Evolutionary conservation across 2,888 invertebrate species (phyloP), one percentile per base, ranked within the genome.

Genomic region (Trypoxylon attenuatum): DNA sequence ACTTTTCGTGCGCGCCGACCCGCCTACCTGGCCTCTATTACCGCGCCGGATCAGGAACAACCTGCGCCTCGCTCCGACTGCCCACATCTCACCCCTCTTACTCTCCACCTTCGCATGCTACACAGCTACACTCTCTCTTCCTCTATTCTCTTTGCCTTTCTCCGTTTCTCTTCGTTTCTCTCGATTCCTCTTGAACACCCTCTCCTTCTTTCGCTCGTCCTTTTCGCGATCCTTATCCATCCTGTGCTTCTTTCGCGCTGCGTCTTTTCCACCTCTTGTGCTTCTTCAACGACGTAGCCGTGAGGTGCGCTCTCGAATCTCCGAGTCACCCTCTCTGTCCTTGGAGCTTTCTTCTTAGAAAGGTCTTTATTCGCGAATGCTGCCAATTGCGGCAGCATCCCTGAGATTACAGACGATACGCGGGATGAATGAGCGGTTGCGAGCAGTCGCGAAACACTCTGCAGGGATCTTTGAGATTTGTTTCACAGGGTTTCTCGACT

Each of bases 21-120:
- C 74, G 67, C 79, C 74, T 69, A 76, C 70, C 72, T 71, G 68
- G 65, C 77, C 74, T 71, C 72, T 76, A 77, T 79, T 78, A 70
- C 76, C 62, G 57, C 60, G 59, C 58, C 52, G 50, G 62, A 66
- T 65, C 58, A 45, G 52, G 59, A 73, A 64, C 58, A 69, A 74
- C 60, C 69, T 64, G 75, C 33, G 47, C 53, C 42, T 55, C 69
- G 23, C 45, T 59, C 16, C 10, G 42, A 18, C 42, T 38, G 10
- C 38, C 42, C 39, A 52, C 43, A 33, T 53, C 58, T 45, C 23
- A 27, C 39, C 21, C 23, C 22, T 19, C 42, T 21, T 27, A 8
- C 21, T 25, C 22, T 15, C 42, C 21, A 19, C 8, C 13, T 15
- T n/a, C 43, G 38, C 29, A 10, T 21, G 6, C n/a, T n/a, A n/a